phyloP scores from a whole-genome alignment of 2,113 vertebrate genomes.

The Platysternon megacephalum region DNA sequence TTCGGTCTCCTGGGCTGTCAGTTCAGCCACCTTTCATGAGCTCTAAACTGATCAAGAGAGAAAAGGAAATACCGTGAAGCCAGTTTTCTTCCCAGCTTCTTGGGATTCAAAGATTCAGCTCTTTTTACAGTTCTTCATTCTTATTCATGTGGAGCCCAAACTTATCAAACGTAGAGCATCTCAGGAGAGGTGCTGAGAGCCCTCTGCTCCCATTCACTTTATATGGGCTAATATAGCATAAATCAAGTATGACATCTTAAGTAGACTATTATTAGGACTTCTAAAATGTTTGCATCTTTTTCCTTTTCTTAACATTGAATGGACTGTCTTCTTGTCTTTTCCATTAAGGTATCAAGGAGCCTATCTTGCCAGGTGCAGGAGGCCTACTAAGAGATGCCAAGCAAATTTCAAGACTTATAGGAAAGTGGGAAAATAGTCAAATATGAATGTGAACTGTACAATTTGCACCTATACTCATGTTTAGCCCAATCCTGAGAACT shows the following conservation, averaged over 20 bases:
- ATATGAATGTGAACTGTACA: neutral
- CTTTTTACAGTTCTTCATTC: constrained; percentile 33
- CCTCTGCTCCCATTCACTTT: constrained; percentile 43
- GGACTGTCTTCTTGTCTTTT: neutral
- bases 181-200: neutral
- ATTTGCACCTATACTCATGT: neutral
- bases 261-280: neutral
- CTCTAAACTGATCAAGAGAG: constrained; percentile 13
- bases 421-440: neutral
- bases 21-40: neutral
- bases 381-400: neutral
- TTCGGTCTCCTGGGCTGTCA: neutral
- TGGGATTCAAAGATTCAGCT: constrained; percentile 6
- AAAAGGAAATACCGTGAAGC: neutral
- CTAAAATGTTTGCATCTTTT: neutral
- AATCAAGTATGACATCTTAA: neutral
- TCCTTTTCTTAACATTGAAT: neutral
- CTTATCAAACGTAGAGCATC: neutral
- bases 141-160: constrained; percentile 30
- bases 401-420: rapidly evolving
- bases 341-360: neutral
- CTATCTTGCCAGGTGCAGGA: neutral
- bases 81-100: neutral
- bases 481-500: neutral
- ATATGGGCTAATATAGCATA: neutral